Base-by-base conservation (phyloP, 2,113 vertebrate genomes). In the Ceyx melanurus region DNA sequence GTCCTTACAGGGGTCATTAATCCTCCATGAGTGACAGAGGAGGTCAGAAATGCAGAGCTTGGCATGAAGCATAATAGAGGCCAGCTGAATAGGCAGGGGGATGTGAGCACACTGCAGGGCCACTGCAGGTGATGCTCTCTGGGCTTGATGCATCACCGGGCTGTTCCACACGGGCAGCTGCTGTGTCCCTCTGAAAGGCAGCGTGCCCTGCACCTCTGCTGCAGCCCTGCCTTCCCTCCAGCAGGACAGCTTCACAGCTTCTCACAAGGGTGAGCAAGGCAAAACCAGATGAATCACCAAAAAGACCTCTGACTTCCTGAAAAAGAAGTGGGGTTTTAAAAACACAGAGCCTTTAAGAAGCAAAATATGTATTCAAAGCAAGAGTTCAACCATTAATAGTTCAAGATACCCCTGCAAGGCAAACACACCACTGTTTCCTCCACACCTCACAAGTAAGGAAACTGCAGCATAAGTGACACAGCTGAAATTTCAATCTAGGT, bases 71-170 rank as follows among this genome's bases (percentile, higher is more conserved):
- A 11, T 28, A 81, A 48, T 74, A 53, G 5, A 72, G 90, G 48
- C 68, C 65, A 72, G 48, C 40, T 75, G 68, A 35, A 46, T 45
- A 43, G 5, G 4, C 31, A 18, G 35, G 4, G n/a, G 20, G 35
- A 77, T 53, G 21, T 14, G 4, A 75, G 73, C n/a, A 73, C 20
- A 4, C 28, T 48, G 82, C 60, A 72, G 43, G 31, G 9, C 46
- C 65, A 9, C 71, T 17, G 29, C 1, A 2, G 31, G 60, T 5
- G 5, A 8, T 11, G 8, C 0, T 0, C 1, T 1, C 62, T 2
- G 35, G 53, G 54, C 57, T 72, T 2, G 2, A 84, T 54, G 80
- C 73, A 65, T 76, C 70, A 61, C 50, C 0, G 0, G 37, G 28
- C 77, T 58, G 70, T 73, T 90, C 80, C 73, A 29, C 83, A 29